A percentile compares a stretch with the other conserved stretches of the same genome.
Conservation (phyloP, 2,113 vertebrate species). For the Pterocles gutturalis region DNA sequence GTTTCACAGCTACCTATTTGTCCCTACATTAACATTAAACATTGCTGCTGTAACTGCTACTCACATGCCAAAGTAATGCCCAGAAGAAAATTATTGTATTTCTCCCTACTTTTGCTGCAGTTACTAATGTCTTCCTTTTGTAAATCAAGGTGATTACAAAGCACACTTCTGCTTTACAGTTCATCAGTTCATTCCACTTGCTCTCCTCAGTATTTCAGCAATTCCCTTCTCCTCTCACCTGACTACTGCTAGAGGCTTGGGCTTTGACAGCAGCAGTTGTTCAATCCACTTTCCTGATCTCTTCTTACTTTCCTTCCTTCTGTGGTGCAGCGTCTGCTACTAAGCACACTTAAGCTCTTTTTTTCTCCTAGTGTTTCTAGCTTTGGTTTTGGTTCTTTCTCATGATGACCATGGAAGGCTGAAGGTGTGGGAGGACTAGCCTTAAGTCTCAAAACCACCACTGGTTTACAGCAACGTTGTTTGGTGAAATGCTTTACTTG, state of each 20-base stretch:
- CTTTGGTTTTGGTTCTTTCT: neutral
- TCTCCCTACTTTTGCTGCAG: neutral
- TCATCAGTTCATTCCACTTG: neutral
- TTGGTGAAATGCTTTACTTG: neutral
- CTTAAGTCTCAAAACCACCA: neutral
- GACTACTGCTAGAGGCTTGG: neutral
- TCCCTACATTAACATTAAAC: neutral
- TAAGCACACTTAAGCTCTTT: neutral
- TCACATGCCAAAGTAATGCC: neutral
- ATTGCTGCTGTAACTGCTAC: neutral
- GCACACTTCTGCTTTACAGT: neutral
- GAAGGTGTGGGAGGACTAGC: neutral
- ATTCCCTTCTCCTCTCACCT: neutral
- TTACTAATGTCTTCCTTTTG: neutral
- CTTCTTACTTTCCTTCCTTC: neutral
- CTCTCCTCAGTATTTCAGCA: neutral
- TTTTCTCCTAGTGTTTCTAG: neutral
- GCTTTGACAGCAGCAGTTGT: neutral
- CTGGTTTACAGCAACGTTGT: neutral
- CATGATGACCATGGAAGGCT: accelerated
- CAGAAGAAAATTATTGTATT: neutral
- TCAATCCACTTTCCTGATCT: neutral
- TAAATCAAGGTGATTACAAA: neutral
- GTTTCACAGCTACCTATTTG: neutral
- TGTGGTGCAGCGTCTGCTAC: neutral